A percentile compares a stretch with the other conserved stretches of the same genome.
phyloP scores from a whole-genome alignment of 2,888 invertebrate genomes.

The Anthophora plumipes region DNA sequence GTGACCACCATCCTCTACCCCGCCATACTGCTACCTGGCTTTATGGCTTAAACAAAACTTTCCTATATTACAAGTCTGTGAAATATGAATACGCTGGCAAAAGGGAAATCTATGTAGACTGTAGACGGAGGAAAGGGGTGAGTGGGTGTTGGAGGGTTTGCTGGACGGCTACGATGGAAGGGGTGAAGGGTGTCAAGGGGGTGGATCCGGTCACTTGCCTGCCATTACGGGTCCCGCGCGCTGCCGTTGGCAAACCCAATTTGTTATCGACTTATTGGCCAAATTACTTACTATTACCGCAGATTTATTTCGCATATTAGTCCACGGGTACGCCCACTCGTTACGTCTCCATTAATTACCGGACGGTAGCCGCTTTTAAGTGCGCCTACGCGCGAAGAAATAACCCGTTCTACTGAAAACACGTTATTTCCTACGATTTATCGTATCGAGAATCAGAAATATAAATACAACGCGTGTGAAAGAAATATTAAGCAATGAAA shows the following conservation, averaged over 20 bases:
- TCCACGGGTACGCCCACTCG: constrained; percentile 77
- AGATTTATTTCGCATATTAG: constrained; percentile 84
- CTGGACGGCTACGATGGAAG: constrained; percentile 49
- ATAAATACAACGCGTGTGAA: too few relatives aligned
- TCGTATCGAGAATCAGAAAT: too few relatives aligned
- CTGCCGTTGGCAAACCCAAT: constrained; percentile 83
- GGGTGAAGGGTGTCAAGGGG: constrained; percentile 64
- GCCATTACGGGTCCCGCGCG: constrained; percentile 79
- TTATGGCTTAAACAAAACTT: constrained; percentile 84
- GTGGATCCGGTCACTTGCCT: constrained; percentile 83
- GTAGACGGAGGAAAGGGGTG: constrained; percentile 50
- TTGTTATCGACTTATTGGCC: constrained; percentile 85
- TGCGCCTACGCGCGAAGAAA: constrained; percentile 32
- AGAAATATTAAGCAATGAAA: too few relatives aligned
- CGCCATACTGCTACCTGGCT: constrained; percentile 72
- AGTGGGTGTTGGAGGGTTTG: constrained; percentile 45
- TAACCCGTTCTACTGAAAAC: neutral
- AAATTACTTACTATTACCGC: constrained; percentile 85
- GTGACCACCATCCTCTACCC: constrained; percentile 67
- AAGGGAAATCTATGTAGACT: constrained; percentile 70
- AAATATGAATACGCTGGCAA: constrained; percentile 82
- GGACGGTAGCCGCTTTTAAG: constrained; percentile 47
- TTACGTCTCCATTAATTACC: constrained; percentile 83
- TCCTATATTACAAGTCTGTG: constrained; percentile 83
- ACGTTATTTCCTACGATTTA: neutral